phyloP scores from a whole-genome alignment of 1,140 invertebrate genomes.

The Samia ricini region DNA sequence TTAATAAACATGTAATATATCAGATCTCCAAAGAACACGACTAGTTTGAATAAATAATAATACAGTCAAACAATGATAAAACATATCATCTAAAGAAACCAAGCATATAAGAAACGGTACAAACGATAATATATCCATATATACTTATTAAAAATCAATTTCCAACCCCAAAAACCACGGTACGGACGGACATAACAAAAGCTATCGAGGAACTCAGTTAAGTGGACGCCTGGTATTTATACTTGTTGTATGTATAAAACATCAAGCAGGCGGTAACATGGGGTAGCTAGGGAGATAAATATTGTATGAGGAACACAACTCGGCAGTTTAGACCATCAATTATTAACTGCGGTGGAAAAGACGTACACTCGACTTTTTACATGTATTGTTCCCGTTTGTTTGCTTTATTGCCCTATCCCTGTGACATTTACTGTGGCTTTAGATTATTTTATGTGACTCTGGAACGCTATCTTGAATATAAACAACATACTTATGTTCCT shows the following conservation, averaged over 20 bases:
- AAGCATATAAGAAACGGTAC: too few relatives aligned
- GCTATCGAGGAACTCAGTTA: conserved; percentile 24
- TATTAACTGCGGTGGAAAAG: conserved; percentile 67
- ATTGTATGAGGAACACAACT: conserved; percentile 75
- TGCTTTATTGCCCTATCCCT: conserved; percentile 58
- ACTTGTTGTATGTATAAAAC: conserved; percentile 41
- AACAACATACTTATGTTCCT: conserved; percentile 3
- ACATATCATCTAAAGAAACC: too few relatives aligned
- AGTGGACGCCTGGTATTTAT: conserved; percentile 33
- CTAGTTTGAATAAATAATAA: too few relatives aligned
- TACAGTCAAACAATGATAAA: too few relatives aligned
- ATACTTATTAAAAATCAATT: conserved; percentile 24
- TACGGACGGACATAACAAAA: conserved; percentile 35
- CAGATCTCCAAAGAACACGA: too few relatives aligned
- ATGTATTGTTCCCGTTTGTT: conserved; percentile 58
- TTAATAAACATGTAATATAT: too few relatives aligned
- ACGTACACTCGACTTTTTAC: conserved; percentile 56
- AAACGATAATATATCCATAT: too few relatives aligned
- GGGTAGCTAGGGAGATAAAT: conserved; percentile 64
- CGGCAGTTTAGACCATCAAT: conserved; percentile 73
- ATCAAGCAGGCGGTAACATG: conserved; percentile 59
- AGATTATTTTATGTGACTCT: conserved; percentile 48
- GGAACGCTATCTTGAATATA: conserved; percentile 16
- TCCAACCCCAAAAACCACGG: conserved; percentile 28
- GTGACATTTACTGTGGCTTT: conserved; percentile 49